Evolutionary conservation across 2,113 vertebrate species (phyloP).

Genomic region (Apeltes quadracus): DNA sequence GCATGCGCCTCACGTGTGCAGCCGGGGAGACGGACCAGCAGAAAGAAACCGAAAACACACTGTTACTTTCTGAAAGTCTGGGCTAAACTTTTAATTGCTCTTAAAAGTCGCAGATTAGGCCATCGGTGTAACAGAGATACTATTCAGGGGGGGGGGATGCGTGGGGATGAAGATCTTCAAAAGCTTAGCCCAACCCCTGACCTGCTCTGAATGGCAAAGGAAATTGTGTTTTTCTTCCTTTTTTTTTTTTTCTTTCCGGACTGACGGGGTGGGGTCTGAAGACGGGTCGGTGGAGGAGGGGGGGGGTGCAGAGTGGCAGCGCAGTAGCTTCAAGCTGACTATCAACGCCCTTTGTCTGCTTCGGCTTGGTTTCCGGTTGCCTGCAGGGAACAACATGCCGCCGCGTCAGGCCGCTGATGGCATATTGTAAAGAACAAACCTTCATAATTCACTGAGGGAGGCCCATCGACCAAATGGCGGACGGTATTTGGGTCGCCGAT

Average conservation of each 20-base stretch:
- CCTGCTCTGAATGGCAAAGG: slow-evolving; percentile 69
- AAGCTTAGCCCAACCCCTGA: slow-evolving; percentile 74
- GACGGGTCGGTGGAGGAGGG: slow-evolving; percentile 5
- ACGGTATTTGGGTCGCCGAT: neutral
- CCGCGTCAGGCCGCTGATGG: slow-evolving; percentile 42
- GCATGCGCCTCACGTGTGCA: slow-evolving; percentile 60
- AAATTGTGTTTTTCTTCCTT: slow-evolving; percentile 33
- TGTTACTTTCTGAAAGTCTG: slow-evolving; percentile 78
- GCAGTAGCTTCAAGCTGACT: slow-evolving; percentile 65
- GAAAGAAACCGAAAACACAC: slow-evolving; percentile 66
- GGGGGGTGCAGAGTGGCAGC: slow-evolving; percentile 57
- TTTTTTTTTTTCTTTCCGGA: neutral
- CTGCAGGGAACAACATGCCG: slow-evolving; percentile 21
- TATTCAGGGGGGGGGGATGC: slow-evolving; percentile 68
- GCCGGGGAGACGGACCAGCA: slow-evolving; percentile 53
- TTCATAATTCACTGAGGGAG: slow-evolving; percentile 26
- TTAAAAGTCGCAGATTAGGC: slow-evolving; percentile 82
- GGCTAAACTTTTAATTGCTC: slow-evolving; percentile 83
- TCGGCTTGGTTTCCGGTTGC: slow-evolving; percentile 19
- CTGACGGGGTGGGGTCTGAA: slow-evolving; percentile 4
- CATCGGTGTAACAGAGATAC: slow-evolving; percentile 76
- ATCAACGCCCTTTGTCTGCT: slow-evolving; percentile 58
- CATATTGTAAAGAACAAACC: slow-evolving; percentile 14
- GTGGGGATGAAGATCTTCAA: slow-evolving; percentile 75
- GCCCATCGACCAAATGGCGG: slow-evolving; percentile 8